phyloP scores from a whole-genome alignment of 2,113 vertebrate genomes.

The Stomatorhinus ivindoensis region DNA sequence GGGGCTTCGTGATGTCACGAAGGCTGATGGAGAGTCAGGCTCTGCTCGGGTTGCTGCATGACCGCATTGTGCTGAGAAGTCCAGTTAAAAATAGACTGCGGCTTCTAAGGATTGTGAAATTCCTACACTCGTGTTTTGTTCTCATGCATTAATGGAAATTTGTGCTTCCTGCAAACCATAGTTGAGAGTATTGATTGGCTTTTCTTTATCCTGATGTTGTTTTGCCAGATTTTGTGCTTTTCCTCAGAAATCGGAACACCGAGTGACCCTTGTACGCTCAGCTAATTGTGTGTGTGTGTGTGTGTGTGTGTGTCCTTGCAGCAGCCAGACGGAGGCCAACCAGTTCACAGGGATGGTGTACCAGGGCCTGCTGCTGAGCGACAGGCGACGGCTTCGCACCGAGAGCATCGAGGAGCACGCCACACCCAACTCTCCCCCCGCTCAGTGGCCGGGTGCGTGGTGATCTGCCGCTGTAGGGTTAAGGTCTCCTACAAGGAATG shows the following conservation, averaged over 20 bases:
- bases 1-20: background rate
- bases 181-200: background rate
- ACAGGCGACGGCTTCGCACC: slow-evolving; percentile 84
- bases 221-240: background rate
- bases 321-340: slow-evolving; percentile 83
- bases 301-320: slow-evolving; percentile 35
- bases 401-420: slow-evolving; percentile 95
- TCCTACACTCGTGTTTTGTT: slow-evolving; percentile 57
- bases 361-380: slow-evolving; percentile 88
- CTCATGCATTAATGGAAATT: background rate
- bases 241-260: background rate
- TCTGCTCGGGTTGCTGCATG: background rate
- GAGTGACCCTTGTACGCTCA: background rate
- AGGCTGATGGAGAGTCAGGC: background rate
- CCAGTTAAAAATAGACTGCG: background rate
- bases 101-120: background rate
- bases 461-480: background rate
- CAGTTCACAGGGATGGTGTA: slow-evolving; percentile 97
- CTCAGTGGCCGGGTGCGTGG: slow-evolving; percentile 86
- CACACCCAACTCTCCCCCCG: slow-evolving; percentile 84
- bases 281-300: background rate
- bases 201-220: background rate
- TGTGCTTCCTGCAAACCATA: background rate
- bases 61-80: background rate
- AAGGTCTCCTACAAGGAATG: background rate